These are phyloP conservation scores for Oryzias dopingdopingensis DNA, from an alignment of 2,797 vertebrate genomes.

Conservation along the genomic window DNA sequence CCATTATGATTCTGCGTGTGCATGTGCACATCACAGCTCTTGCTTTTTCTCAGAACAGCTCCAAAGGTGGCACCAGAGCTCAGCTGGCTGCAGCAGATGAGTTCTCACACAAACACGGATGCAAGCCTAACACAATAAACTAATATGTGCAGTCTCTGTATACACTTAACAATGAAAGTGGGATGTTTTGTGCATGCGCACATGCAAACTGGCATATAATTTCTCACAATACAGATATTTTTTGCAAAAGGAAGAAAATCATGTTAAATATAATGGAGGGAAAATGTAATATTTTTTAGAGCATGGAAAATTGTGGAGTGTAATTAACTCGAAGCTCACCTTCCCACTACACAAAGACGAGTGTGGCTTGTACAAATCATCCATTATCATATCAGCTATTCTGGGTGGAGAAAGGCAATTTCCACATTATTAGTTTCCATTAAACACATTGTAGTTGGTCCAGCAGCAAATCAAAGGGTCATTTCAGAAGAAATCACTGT, in stretches of 20 bases:
- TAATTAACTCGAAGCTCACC: conserved; percentile 49
- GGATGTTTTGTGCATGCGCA: not conserved
- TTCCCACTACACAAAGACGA: conserved; percentile 32
- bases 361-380: conserved; percentile 27
- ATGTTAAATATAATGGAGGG: conserved; percentile 3
- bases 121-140: conserved; percentile 25
- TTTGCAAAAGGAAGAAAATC: not conserved
- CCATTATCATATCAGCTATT: conserved; percentile 37
- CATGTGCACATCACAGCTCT: conserved; percentile 16
- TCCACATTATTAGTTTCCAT: conserved; percentile 34
- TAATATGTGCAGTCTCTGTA: conserved; percentile 15
- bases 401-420: conserved; percentile 30
- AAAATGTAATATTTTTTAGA: conserved; percentile 18
- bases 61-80: conserved; percentile 16
- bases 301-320: conserved; percentile 10
- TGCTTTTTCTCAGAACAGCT: conserved; percentile 11
- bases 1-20: conserved; percentile 5
- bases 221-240: not conserved
- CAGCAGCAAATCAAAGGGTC: conserved; percentile 14
- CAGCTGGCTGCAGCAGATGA: conserved; percentile 21
- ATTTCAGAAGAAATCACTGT: conserved; percentile 20
- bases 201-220: not conserved
- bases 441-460: conserved; percentile 25
- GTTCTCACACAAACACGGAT: conserved; percentile 14
- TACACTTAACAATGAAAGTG: conserved; percentile 4